Evolutionary conservation across 2,888 invertebrate genomes (phyloP), one percentile per base, ranked within the genome.

Genomic region (Drosophila subsilvestris): DNA sequence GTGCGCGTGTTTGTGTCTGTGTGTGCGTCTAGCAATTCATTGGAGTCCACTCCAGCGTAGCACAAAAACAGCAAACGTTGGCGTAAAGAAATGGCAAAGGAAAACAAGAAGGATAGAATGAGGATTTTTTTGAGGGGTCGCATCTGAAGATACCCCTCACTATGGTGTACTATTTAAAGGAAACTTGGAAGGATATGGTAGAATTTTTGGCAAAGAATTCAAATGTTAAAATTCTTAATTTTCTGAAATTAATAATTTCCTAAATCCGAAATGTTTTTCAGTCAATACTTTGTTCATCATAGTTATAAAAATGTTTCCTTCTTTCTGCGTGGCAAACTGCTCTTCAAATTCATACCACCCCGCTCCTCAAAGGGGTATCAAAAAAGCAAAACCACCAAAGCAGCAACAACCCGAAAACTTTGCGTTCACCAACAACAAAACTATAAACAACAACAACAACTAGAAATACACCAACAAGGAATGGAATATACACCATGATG

Each of bases 41-140:
- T 72, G 74, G 48, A 75, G 72, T 67, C 77, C 59, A 56, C 71
- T 74, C 57, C 57, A 58, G 55, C 42, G 43, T 32, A 59, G n/a
- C 70, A 73, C 61, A 55, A 79, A 79, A 83, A 74, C 67, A 79
- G 77, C 79, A 79, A 37, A 62, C 63, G 75, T 53, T 51, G 68
- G 75, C 76, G 50, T 49, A 56, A 65, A 45, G 56, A 54, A 58
- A 43, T 57, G 49, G 53, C 25, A 67, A 80, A 58, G 45, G 49
- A 70, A 72, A 65, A 60, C n/a, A 27, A 27, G 29, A 48, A 47
- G 67, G 48, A 49, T 51, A 55, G 49, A 48, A 43, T n/a, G 18
- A 43, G 56, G 67, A 25, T 25, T 25, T 37, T 37, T 37, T 2
- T 2, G 7, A 7, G n/a, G 37, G 14, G 6, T 37, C 37, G 37